These are phyloP conservation scores for Athene cunicularia DNA, from an alignment of 2,113 vertebrate species.

Conservation along the genomic window DNA sequence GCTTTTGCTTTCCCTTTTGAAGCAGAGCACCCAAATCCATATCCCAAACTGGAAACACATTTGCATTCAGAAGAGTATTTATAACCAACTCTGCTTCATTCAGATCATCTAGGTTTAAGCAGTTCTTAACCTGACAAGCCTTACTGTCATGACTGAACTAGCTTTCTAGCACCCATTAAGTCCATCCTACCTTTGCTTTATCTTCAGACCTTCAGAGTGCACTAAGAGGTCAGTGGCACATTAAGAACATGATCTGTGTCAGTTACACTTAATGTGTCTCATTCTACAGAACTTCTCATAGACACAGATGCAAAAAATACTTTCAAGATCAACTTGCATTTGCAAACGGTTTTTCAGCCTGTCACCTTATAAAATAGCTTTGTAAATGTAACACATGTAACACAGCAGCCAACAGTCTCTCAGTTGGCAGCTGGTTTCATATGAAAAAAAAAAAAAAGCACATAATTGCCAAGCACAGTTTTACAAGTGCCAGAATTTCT, in stretches of 20 bases:
- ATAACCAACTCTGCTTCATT: background rate
- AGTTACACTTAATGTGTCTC: background rate
- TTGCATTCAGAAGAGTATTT: background rate
- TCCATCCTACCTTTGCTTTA: background rate
- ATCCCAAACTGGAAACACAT: background rate
- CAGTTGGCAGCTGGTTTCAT: background rate
- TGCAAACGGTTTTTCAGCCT: background rate
- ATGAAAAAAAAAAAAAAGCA: background rate
- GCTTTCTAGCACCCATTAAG: background rate
- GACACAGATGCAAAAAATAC: background rate
- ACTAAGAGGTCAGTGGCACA: background rate
- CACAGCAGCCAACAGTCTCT: background rate
- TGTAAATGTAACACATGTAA: background rate
- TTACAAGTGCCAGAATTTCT: background rate
- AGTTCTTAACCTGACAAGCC: background rate
- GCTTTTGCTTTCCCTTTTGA: background rate
- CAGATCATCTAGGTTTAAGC: background rate
- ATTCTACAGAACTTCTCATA: background rate
- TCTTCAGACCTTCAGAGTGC: background rate
- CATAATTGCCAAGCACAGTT: background rate
- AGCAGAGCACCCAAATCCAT: background rate
- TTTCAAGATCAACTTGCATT: background rate
- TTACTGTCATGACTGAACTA: background rate
- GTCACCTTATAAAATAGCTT: slow-evolving; percentile 1
- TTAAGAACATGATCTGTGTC: background rate